Conservation (phyloP, 2,797 vertebrate species). For the Mus minutoides region DNA sequence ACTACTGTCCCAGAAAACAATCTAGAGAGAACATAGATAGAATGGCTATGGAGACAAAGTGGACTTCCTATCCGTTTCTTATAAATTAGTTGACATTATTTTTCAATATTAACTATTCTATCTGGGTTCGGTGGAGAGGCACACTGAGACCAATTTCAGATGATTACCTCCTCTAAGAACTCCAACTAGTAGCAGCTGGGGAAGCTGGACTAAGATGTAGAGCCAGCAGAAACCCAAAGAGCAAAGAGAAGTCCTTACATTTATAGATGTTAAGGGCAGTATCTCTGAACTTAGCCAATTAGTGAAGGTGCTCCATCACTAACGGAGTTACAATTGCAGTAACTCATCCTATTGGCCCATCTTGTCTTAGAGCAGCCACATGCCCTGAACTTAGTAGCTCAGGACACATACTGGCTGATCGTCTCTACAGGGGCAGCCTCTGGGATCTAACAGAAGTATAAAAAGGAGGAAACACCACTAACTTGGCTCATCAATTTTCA, state of each 20-base stretch:
- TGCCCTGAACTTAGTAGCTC: not conserved
- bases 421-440: not conserved
- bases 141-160: not conserved
- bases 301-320: not conserved
- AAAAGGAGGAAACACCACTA: not conserved
- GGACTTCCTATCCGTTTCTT: not conserved
- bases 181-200: not conserved
- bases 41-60: constrained; percentile 1
- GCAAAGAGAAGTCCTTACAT: not conserved
- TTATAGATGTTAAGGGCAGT: not conserved
- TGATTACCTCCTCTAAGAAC: not conserved
- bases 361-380: not conserved
- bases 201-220: not conserved
- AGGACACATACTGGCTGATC: not conserved
- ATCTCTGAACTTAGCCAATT: not conserved
- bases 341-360: not conserved
- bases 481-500: not conserved
- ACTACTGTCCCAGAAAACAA: not conserved
- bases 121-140: not conserved
- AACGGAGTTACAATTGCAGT: not conserved
- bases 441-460: not conserved
- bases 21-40: not conserved
- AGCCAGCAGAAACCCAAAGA: not conserved
- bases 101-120: not conserved
- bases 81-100: constrained; percentile 12